Percentiles rank a stretch among this genome's conserved stretches.
phyloP scores from a whole-genome alignment of 2,888 invertebrate species.

The Parnassius orleans region DNA sequence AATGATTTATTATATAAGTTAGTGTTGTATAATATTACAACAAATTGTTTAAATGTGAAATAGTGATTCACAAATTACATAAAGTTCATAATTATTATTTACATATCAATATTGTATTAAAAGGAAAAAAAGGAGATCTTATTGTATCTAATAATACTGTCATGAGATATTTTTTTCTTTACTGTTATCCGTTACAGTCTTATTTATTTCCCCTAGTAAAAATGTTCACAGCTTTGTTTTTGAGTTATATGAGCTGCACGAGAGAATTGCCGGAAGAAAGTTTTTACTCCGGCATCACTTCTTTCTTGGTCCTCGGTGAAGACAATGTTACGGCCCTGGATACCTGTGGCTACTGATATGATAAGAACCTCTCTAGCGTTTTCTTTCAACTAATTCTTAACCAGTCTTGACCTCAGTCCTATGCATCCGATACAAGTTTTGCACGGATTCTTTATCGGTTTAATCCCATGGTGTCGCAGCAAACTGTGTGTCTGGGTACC shows the following conservation, averaged over 20 bases:
- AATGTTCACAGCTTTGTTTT: slow-evolving; percentile 55
- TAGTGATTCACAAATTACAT: not conserved
- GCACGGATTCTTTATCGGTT: slow-evolving; percentile 55
- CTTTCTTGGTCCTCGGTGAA: slow-evolving; percentile 64
- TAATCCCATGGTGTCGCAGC: slow-evolving; percentile 56
- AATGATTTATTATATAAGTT: slow-evolving; percentile 30
- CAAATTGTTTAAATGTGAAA: not conserved
- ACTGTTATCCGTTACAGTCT: slow-evolving; percentile 49
- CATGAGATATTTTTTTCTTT: slow-evolving; percentile 35
- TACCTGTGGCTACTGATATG: slow-evolving; percentile 70
- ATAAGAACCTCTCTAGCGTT: slow-evolving; percentile 56
- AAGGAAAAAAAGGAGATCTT: slow-evolving; percentile 34
- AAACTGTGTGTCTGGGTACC: slow-evolving; percentile 82
- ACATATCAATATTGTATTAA: not conserved
- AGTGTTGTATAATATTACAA: slow-evolving; percentile 3
- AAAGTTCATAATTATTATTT: not conserved
- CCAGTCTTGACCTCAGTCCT: slow-evolving; percentile 70
- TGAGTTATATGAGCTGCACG: slow-evolving; percentile 34
- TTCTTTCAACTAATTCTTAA: slow-evolving; percentile 61
- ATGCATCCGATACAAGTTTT: slow-evolving; percentile 34
- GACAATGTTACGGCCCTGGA: slow-evolving; percentile 49
- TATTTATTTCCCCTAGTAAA: slow-evolving; percentile 51
- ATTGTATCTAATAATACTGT: slow-evolving; percentile 41
- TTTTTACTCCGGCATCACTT: slow-evolving; percentile 38
- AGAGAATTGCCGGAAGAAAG: slow-evolving; percentile 30